Base-by-base conservation (phyloP, 2,888 invertebrate species). In the Drosophila prostipennis region DNA sequence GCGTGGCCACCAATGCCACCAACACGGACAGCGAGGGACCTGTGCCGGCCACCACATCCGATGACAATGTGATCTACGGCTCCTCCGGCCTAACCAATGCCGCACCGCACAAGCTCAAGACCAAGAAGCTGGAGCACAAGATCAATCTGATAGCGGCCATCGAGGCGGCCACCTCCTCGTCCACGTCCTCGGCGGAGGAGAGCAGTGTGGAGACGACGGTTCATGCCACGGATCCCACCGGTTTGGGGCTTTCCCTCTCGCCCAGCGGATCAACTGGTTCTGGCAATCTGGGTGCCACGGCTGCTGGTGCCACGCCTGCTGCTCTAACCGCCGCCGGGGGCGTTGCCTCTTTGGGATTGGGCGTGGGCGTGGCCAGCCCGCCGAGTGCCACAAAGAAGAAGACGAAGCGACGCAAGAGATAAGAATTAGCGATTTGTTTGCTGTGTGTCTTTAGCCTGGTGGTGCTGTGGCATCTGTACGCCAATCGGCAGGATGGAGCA, bases 381-480 rank as follows among this genome's bases (percentile, higher is more conserved):
- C 76, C 82, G 76, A 83, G 79, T 87, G 89, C 77, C 70, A 76
- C 89, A 80, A 92, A 92, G 82, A 92, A 92, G 89, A 92, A 92
- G 89, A 89, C 91, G 2, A 91, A 91, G 76, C 90, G 91, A 19
- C 92, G 92, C 74, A 92, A 91, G 65, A 92, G 92, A 92, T 92
- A 92, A 92, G 92, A 91, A 90, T 92, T 92, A 92, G 91, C 91
- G 78, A 91, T 92, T 84, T 91, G 91, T 90, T 91, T 92, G 89
- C 89, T 91, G 90, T 92, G 91, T 90, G 90, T 91, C 80, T 91
- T 90, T 88, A 91, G 90, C 89, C 80, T 92, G 72, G 82, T 91
- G 64, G 89, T 81, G 43, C 83, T 89, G 72, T 92, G 91, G 87
- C 91, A 91, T 80, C 78, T 91, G 63, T 92, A 90, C 70, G 89